Percentiles rank a stretch among this genome's conserved stretches.
These are phyloP conservation scores for Pseudachorutes palmiensis DNA, from an alignment of 1,140 invertebrate species.

Conservation along the genomic window DNA sequence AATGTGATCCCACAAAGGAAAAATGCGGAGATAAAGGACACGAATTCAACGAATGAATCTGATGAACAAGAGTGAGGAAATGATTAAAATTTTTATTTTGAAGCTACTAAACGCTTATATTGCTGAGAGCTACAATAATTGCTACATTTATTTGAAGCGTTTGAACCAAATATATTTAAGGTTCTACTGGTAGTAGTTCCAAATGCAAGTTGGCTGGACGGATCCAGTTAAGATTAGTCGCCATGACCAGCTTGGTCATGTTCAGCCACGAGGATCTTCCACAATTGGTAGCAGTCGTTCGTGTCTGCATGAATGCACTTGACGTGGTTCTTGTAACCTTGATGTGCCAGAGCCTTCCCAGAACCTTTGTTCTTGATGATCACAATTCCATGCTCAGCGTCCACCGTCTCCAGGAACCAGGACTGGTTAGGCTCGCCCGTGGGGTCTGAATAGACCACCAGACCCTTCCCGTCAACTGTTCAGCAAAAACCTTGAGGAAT, in stretches of 20 bases:
- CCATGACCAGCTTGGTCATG: constrained; percentile 10
- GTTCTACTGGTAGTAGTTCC: too few relatives aligned
- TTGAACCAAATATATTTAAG: too few relatives aligned
- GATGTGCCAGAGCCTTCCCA: constrained; percentile 6
- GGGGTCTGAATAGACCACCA: constrained; percentile 1
- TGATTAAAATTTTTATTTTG: too few relatives aligned
- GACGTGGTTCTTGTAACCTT: constrained; percentile 11
- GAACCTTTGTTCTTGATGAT: background rate
- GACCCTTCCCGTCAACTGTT: constrained; percentile 13
- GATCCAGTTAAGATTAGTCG: constrained; percentile 10
- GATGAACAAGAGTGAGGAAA: too few relatives aligned
- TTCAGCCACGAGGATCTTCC: constrained; percentile 3
- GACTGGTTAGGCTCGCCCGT: background rate
- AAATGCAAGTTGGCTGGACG: too few relatives aligned
- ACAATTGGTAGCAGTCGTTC: constrained; percentile 2
- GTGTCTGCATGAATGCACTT: constrained; percentile 10
- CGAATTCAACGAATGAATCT: too few relatives aligned
- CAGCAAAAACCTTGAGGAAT: background rate
- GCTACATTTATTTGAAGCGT: too few relatives aligned
- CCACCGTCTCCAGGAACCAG: background rate
- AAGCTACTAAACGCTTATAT: too few relatives aligned
- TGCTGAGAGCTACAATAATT: too few relatives aligned
- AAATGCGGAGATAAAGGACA: constrained; percentile 5
- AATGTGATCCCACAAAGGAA: constrained; percentile 57
- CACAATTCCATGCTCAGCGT: background rate